These are phyloP conservation scores for Schizotus pectinicornis DNA, from an alignment of 2,888 invertebrate genomes.

Conservation along the genomic window DNA sequence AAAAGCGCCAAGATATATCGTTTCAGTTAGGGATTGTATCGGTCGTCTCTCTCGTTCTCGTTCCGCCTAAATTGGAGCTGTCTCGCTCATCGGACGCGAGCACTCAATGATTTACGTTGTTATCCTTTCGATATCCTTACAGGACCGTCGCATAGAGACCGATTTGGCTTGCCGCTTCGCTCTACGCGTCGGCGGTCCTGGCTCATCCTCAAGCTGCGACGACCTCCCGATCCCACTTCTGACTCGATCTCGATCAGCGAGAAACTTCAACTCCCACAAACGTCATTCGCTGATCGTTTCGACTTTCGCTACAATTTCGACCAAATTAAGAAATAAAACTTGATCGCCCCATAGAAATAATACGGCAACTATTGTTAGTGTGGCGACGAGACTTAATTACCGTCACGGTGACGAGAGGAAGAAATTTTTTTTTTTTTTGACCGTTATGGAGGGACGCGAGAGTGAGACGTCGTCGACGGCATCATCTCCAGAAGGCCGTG, in stretches of 20 bases:
- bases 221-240: not conserved
- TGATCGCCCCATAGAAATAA: too few species aligned
- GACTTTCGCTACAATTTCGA: too few species aligned
- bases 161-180: conserved; percentile 33
- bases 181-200: too few species aligned
- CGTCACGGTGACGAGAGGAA: too few species aligned
- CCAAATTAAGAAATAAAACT: too few species aligned
- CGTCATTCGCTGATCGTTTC: not conserved
- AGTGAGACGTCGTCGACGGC: not conserved
- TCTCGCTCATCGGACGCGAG: conserved; percentile 30
- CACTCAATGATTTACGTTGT: conserved; percentile 36
- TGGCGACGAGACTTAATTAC: too few species aligned
- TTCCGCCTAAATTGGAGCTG: conserved; percentile 11
- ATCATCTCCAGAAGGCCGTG: conserved; percentile 22
- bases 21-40: conserved; percentile 48
- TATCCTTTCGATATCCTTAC: conserved; percentile 33
- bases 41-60: conserved; percentile 28
- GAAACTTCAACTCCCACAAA: not conserved
- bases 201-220: not conserved
- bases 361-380: too few species aligned
- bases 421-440: too few species aligned
- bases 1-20: conserved; percentile 54
- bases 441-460: conserved; percentile 16
- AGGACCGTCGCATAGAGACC: conserved; percentile 19
- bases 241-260: not conserved